These are phyloP conservation scores for Ophion obscuratus DNA, from an alignment of 2,888 invertebrate genomes.

Conservation along the genomic window DNA sequence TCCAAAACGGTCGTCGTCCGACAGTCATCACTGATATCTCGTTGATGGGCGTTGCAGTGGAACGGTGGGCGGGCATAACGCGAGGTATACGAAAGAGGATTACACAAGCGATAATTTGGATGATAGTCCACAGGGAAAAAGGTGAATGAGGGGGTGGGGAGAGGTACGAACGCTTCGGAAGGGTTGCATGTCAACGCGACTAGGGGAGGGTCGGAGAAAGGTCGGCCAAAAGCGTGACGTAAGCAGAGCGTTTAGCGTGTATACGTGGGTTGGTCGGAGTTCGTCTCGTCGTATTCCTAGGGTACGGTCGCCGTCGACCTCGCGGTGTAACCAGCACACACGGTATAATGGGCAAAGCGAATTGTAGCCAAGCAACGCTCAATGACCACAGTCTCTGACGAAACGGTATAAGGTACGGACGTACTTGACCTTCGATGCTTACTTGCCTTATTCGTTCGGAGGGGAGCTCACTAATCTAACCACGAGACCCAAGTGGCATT, in stretches of 20 bases:
- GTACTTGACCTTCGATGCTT: conserved; percentile 70
- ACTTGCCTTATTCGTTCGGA: neutral
- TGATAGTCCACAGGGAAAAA: conserved; percentile 38
- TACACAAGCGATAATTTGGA: conserved; percentile 37
- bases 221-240: conserved; percentile 70
- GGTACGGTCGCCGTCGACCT: conserved; percentile 37
- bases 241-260: conserved; percentile 67
- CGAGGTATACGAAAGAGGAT: conserved; percentile 8
- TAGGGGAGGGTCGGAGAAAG: conserved; percentile 48
- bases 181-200: conserved; percentile 65
- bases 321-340: conserved; percentile 17
- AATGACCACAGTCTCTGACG: conserved; percentile 79
- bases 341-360: conserved; percentile 15
- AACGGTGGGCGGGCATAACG: neutral
- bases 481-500: neutral
- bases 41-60: neutral
- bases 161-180: conserved; percentile 49
- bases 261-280: conserved; percentile 59
- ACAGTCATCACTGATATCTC: neutral
- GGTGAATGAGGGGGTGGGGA: conserved; percentile 16
- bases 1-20: neutral
- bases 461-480: neutral
- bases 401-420: conserved; percentile 73
- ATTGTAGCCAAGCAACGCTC: conserved; percentile 81
- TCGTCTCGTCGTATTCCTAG: conserved; percentile 48